Evolutionary conservation across 2,797 vertebrate species (phyloP), one percentile per base, ranked within the genome.

Genomic region (Chrosomus eos): DNA sequence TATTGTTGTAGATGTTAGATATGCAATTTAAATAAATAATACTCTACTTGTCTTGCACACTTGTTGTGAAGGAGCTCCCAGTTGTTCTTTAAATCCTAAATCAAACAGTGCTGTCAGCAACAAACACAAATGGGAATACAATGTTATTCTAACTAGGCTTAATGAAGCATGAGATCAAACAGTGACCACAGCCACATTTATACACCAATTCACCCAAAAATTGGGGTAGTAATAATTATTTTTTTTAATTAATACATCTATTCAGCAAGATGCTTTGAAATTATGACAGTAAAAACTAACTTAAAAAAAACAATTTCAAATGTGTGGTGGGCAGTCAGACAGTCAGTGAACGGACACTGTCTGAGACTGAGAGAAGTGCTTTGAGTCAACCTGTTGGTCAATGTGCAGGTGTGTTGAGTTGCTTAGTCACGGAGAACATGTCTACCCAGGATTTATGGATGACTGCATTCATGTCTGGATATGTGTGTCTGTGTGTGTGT

Each of bases 381-480:
- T 11, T 79, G 80, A 83, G 75, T 86, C 84, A 82, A 71, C 6
- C 1, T 62, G 51, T 43, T 1, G 23, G 58, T 70, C 55, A 82
- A 31, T 55, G 18, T 80, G 70, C 67, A 43, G 58, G 79, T 79
- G 77, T 81, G 86, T 74, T 38, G 62, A n/a, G 78, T 45, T 80
- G 45, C 21, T 45, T 66, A 82, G 74, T 60, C 38, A 55, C 14
- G 3, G 62, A 64, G 18, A 36, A 76, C 60, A 67, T 62, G 83
- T 80, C 45, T 84, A 70, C 71, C 14, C 23, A 23, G 26, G 33
- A 26, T 70, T 82, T 76, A 21, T 36, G 58, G 19, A 31, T 89
- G 81, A 84, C 45, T 86, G 70, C 73, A 62, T 82, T 76, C 53
- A 80, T 73, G 77, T 80, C 64, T 48, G 31, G 38, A 36, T 60